Evolutionary conservation across 2,797 vertebrate species (phyloP).

Genomic region (Phrynocephalus forsythii): DNA sequence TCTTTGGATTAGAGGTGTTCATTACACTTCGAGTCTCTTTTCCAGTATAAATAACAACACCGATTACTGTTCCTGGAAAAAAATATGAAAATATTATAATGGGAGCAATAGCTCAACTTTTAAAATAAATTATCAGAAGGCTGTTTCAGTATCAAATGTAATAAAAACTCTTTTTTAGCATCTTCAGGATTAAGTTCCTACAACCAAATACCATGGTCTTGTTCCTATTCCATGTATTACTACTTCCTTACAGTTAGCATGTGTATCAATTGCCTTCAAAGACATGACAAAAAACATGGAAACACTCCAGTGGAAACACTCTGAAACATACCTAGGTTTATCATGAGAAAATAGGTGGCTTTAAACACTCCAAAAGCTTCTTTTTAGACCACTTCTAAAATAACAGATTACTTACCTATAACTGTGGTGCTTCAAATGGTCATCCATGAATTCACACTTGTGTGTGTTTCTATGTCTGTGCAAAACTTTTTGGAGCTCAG

Average conservation of each 20-base stretch:
- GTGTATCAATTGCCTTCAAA: background rate
- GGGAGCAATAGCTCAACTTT: background rate
- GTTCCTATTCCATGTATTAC: background rate
- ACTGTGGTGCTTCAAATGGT: too few relatives aligned
- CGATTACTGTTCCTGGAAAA: constrained; percentile 93
- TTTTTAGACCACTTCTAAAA: too few relatives aligned
- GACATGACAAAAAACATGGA: background rate
- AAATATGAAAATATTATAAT: background rate
- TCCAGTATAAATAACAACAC: constrained; percentile 98
- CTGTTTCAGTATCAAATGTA: background rate
- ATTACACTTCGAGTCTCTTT: constrained; percentile 97
- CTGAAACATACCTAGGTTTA: too few relatives aligned
- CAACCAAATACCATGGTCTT: background rate
- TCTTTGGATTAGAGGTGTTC: constrained; percentile 96
- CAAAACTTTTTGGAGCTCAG: too few relatives aligned
- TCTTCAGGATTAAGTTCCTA: background rate
- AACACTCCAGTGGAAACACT: background rate
- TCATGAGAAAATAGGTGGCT: too few relatives aligned
- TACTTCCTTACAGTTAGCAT: background rate
- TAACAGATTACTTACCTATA: too few relatives aligned
- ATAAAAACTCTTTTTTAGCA: background rate
- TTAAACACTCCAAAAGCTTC: too few relatives aligned
- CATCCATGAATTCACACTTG: too few relatives aligned
- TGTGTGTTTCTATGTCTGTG: too few relatives aligned
- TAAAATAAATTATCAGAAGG: background rate